phyloP scores from a whole-genome alignment of 2,888 invertebrate species.

The Corbicula japonica region DNA sequence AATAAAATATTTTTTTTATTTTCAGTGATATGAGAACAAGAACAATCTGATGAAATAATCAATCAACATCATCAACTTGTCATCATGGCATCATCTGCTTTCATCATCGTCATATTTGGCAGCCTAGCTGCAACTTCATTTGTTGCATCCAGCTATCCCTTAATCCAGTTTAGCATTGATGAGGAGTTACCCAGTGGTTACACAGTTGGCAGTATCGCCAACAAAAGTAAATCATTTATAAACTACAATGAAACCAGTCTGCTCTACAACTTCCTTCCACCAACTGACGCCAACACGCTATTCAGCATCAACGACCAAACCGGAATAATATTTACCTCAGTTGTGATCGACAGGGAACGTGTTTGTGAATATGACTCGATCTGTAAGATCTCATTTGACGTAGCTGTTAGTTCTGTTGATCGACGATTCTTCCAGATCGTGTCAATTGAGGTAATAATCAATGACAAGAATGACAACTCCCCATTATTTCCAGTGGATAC shows the following conservation, averaged over 20 bases:
- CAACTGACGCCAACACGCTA: constrained; percentile 41
- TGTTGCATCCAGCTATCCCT: neutral
- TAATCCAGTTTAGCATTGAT: constrained; percentile 55
- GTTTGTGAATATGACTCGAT: constrained; percentile 57
- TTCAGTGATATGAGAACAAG: constrained; percentile 20
- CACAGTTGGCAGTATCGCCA: constrained; percentile 64
- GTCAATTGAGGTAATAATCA: constrained; percentile 63
- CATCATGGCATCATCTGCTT: constrained; percentile 30
- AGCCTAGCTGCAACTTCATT: neutral
- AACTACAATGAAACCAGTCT: constrained; percentile 33
- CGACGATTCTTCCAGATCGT: constrained; percentile 57
- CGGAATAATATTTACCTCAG: constrained; percentile 62
- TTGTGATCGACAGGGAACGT: constrained; percentile 75
- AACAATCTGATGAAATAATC: constrained; percentile 20
- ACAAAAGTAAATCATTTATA: constrained; percentile 41
- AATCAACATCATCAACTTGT: constrained; percentile 19
- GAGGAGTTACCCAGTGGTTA: constrained; percentile 62
- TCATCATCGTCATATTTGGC: constrained; percentile 29
- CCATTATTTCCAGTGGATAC: constrained; percentile 69
- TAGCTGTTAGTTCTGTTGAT: constrained; percentile 64
- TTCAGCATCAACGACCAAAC: constrained; percentile 62
- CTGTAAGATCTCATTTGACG: constrained; percentile 70
- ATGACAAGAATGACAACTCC: constrained; percentile 78
- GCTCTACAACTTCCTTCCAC: constrained; percentile 59
- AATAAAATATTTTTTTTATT: constrained; percentile 21